Base-by-base conservation (phyloP, 2,888 invertebrate species). In the Rhyacophila evoluta region DNA sequence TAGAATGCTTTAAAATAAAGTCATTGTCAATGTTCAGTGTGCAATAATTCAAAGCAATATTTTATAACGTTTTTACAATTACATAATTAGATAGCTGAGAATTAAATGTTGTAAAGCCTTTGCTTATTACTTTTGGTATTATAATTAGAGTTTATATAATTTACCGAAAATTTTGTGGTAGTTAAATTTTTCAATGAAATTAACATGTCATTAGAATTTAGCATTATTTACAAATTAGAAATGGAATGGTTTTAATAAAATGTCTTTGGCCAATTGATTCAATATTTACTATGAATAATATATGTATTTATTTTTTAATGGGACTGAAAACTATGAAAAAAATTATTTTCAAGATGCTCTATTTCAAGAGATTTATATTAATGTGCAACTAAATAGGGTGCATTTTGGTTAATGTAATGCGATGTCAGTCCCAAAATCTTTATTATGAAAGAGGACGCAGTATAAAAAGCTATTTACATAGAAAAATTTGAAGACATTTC, bases 291-390 rank as follows among this genome's bases (percentile, higher is more conserved):
- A n/a, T n/a, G n/a, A n/a, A n/a, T n/a, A n/a, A n/a, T n/a, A n/a
- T n/a, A n/a, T n/a, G n/a, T n/a, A n/a, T n/a, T n/a, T n/a, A n/a
- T n/a, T n/a, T n/a, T n/a, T n/a, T n/a, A n/a, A n/a, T n/a, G n/a
- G n/a, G n/a, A n/a, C n/a, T n/a, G n/a, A n/a, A n/a, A n/a, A n/a
- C n/a, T n/a, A n/a, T n/a, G n/a, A n/a, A n/a, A n/a, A 38, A n/a
- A 12, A 28, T 69, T 69, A 69, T 69, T 69, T 69, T 69, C 69
- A 69, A 69, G 69, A 69, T 28, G 33, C 69, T 69, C 1, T 11
- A 29, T 69, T 29, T 69, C 29, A 69, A 69, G n/a, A 15, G 69
- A 29, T 69, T 69, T 55, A 25, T 25, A 10, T 25, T 25, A 55
- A 55, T 55, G 55, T 55, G 55, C 55, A 55, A 55, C 55, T 55